phyloP scores from a whole-genome alignment of 2,113 vertebrate genomes.

The Chaetops frenatus region DNA sequence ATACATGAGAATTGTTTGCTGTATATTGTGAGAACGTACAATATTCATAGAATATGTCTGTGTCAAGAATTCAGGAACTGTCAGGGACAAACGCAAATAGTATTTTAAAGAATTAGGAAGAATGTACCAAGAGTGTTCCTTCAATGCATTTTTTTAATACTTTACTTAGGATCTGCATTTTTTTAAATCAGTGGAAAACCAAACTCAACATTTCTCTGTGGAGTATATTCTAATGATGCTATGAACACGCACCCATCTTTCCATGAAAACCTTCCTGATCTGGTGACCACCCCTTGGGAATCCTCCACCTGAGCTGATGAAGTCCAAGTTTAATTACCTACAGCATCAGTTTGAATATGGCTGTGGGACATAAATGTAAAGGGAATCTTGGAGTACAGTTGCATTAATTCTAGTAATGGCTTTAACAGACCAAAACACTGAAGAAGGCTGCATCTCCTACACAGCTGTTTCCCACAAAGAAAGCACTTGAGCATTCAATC shows the following conservation, averaged over 20 bases:
- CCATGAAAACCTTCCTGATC: background rate
- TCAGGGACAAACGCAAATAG: background rate
- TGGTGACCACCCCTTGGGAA: background rate
- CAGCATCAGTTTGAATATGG: background rate
- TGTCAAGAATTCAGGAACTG: background rate
- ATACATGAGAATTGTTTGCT: background rate
- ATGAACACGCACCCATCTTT: background rate
- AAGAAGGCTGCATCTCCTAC: background rate
- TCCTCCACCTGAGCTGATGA: background rate
- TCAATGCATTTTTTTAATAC: background rate
- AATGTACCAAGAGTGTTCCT: background rate
- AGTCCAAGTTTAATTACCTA: background rate
- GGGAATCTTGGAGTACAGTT: background rate
- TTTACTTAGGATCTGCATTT: background rate
- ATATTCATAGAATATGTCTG: background rate
- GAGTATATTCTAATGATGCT: background rate
- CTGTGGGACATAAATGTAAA: background rate
- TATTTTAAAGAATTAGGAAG: background rate
- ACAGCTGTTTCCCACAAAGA: background rate
- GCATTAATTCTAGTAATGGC: background rate
- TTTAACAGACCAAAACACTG: background rate
- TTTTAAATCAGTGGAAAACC: background rate
- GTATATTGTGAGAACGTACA: background rate
- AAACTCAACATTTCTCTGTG: background rate
- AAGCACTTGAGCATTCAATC: background rate